These are phyloP conservation scores for Cotesia typhae DNA, from an alignment of 1,140 invertebrate genomes.

Conservation along the genomic window DNA sequence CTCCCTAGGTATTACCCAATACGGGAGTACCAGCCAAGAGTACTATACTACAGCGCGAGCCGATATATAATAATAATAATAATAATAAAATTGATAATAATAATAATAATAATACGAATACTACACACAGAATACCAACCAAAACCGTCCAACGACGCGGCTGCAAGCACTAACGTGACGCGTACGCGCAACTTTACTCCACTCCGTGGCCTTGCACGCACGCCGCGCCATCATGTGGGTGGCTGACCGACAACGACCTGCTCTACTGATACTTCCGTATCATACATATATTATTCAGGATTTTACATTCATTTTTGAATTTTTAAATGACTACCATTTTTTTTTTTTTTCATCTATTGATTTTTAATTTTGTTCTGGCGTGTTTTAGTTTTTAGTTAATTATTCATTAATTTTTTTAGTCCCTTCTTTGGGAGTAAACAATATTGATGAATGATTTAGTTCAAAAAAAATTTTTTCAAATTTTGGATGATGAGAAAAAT, in stretches of 20 bases:
- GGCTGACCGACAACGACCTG: constrained; percentile 36
- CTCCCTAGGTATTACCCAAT: constrained; percentile 27
- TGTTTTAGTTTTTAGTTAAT: too few relatives aligned
- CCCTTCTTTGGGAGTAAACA: too few relatives aligned
- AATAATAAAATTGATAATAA: too few relatives aligned
- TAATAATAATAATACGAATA: too few relatives aligned
- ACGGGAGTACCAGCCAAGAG: constrained; percentile 15
- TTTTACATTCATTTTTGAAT: too few relatives aligned
- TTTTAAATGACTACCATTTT: neutral
- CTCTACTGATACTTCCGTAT: constrained; percentile 23
- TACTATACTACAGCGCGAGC: neutral
- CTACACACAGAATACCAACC: too few relatives aligned
- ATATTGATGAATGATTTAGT: too few relatives aligned
- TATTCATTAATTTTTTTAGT: too few relatives aligned
- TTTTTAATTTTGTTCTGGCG: neutral
- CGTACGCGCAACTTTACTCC: constrained; percentile 29
- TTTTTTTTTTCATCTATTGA: neutral
- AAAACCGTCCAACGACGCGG: constrained; percentile 9
- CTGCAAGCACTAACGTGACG: constrained; percentile 31
- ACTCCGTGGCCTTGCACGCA: constrained; percentile 24
- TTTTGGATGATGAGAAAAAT: too few relatives aligned
- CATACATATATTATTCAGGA: neutral
- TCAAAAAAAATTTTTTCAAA: too few relatives aligned
- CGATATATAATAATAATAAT: too few relatives aligned
- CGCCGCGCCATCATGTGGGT: constrained; percentile 28